Base-by-base conservation (phyloP, 2,888 invertebrate species). In the Megamerina dolium region DNA sequence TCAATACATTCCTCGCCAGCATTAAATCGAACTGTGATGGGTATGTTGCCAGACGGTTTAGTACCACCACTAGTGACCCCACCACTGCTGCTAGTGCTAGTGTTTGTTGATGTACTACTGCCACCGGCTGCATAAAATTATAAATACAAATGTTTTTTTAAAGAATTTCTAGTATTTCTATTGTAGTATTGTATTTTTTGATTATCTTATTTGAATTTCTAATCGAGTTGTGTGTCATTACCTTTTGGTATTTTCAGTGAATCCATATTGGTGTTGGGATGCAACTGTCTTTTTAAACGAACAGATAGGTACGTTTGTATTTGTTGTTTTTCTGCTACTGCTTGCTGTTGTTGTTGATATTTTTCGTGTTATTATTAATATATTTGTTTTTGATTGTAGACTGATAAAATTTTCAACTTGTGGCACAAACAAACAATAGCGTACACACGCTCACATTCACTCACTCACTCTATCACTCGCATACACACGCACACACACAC, bases 1-100 rank as follows among this genome's bases (percentile, higher is more conserved):
- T 70, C 70, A 42, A 70, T 59, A 45, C 69, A 67, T 52, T 70
- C 71, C 50, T 70, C 69, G 51, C 65, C 64, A 55, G 72, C 69
- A 59, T 70, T 68, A 45, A 70, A 70, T 41, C 70, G 69, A 45
- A 70, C 71, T 21, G 72, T 63, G 40, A 70, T 65, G 23, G 70
- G 70, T 31, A 69, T 56, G 50, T 60, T 62, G 52, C 60, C 54
- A 44, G 64, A 54, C 32, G 54, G 50, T 50, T 65, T 67, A 26
- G 57, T 57, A 43, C 53, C 53, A 36, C 57, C 43, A 53, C 54
- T 55, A 53, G 55, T 59, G 18, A 35, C 51, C 41, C 53, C 49
- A 38, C 62, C 60, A 46, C 40, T 29, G 3, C n/a, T n/a, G n/a
- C n/a, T n/a, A n/a, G n/a, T n/a, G 27, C 42, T 23, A 37, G 21